Base-by-base conservation (phyloP, 1,140 invertebrate species). In the Leptonema lineaticorne region DNA sequence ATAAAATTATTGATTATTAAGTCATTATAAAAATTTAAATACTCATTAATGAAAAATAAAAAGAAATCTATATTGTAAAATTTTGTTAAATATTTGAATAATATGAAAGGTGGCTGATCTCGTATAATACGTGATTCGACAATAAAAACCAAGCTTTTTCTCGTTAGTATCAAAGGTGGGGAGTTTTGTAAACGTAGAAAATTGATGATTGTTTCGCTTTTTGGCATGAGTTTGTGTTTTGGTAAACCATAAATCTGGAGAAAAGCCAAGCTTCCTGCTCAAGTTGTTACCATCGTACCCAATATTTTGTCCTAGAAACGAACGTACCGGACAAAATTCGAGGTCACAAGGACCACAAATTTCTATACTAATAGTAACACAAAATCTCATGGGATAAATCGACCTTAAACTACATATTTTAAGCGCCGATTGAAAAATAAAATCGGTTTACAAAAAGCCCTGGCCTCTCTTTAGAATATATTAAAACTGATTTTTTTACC, bases 401-500 rank as follows among this genome's bases (percentile, higher is more conserved):
- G 65, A 60, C 65, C 65, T 46, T 67, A 56, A 67, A 67, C 57
- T 27, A 58, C 56, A 67, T 57, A 16, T n/a, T n/a, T n/a, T n/a
- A n/a, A n/a, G n/a, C n/a, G n/a, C n/a, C n/a, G n/a, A n/a, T n/a
- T n/a, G n/a, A n/a, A n/a, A n/a, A n/a, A n/a, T n/a, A n/a, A n/a
- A n/a, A n/a, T n/a, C n/a, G n/a, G n/a, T n/a, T n/a, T n/a, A n/a
- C n/a, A n/a, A n/a, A n/a, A n/a, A n/a, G n/a, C n/a, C n/a, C n/a
- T n/a, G n/a, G n/a, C n/a, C n/a, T n/a, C n/a, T n/a, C n/a, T n/a
- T n/a, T n/a, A n/a, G n/a, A n/a, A n/a, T n/a, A n/a, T n/a, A n/a
- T n/a, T n/a, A n/a, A n/a, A n/a, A n/a, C n/a, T n/a, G n/a, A n/a
- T n/a, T n/a, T n/a, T n/a, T n/a, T n/a, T n/a, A n/a, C n/a, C n/a